Evolutionary conservation across 1,140 invertebrate species (phyloP), one percentile per base, ranked within the genome.

Genomic region (Orchestia grillus): DNA sequence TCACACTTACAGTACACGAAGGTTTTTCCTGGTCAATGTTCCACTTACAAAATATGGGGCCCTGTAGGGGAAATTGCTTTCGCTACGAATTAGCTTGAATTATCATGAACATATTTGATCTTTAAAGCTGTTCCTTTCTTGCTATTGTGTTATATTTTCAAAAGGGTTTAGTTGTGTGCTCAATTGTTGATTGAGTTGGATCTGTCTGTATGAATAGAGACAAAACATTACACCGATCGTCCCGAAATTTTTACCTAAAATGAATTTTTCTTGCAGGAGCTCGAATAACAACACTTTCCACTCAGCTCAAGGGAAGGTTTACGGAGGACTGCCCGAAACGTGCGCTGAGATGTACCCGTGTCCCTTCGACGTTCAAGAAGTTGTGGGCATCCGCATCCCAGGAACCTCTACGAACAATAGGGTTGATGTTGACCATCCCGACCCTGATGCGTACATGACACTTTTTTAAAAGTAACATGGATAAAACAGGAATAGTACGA

Each of bases 341-440:
- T 96, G 96, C 45, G 42, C 44, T 95, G 96, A 96, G n/a, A 96
- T 96, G 96, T 96, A 96, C 90, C 96, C 96, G 0, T 96, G 96
- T 44, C 96, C 96, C 42, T 97, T 97, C 77, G 96, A 97, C 90
- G 95, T 97, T 44, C 96, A 97, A 92, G 96, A 97, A 11, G 95
- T 96, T 40, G 96, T 97, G 6, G 96, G 96, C 40, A 95, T 97
- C 44, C 57, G 91, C 43, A 96, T 96, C 28, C 96, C 96, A 0
- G 96, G 96, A 8, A 88, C 96, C 15, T 87, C 96, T 42, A 11
- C 28, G 0, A 43, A 53, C 40, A 15, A 45, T 11, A 42, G 42
- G n/a, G 8, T n/a, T 44, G 96, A 92, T 77, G 96, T 95, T 28
- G 96, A 96, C 53, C 40, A 57, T 91, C 44, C 96, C 40, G 36